Base-by-base conservation (phyloP, 2,797 vertebrate genomes). In the Dicrostonyx torquatus region DNA sequence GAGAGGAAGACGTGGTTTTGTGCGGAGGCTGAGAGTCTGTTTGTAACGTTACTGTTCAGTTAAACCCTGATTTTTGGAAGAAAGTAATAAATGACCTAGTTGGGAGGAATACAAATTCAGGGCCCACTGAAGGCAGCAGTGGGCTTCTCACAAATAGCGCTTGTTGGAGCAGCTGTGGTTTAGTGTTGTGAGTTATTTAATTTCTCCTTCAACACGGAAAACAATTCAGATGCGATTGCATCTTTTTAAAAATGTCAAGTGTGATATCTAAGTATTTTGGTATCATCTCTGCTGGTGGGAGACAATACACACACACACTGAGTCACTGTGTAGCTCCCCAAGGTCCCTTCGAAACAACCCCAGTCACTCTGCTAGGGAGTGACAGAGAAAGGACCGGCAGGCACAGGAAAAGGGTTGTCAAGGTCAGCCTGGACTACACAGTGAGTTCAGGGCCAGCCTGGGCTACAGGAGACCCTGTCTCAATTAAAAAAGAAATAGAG, bases 121-220 rank as follows among this genome's bases (percentile, higher is more conserved):
- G 96, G 83, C 31, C 13, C 86, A 45, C 11, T 31, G 43, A 91
- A 72, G 90, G 93, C n/a, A 88, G 31, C 70, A 48, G 84, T 80
- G 72, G 50, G 62, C 58, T 96, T 90, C 60, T 22, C 17, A 96
- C n/a, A 96, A 96, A 94, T 24, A 0, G 34, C 40, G 24, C 96
- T 97, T 97, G 79, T 78, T 97, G 91, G 68, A 78, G 97, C 97
- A 95, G 8, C 37, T 80, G 79, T 91, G 87, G 83, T 94, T 97
- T 68, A 78, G 84, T 93, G 79, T 75, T 15, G 96, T 96, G 76
- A 95, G 97, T 98, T 97, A 97, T 97, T 98, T 97, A 97, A 95
- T 92, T 94, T 93, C 22, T 93, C 75, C 72, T 96, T 95, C 91
- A 80, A 88, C 12, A 80, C 93, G 90, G 60, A 97, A 97, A 91